Base-by-base conservation (phyloP, 2,113 vertebrate species). In the Mixornis gularis region DNA sequence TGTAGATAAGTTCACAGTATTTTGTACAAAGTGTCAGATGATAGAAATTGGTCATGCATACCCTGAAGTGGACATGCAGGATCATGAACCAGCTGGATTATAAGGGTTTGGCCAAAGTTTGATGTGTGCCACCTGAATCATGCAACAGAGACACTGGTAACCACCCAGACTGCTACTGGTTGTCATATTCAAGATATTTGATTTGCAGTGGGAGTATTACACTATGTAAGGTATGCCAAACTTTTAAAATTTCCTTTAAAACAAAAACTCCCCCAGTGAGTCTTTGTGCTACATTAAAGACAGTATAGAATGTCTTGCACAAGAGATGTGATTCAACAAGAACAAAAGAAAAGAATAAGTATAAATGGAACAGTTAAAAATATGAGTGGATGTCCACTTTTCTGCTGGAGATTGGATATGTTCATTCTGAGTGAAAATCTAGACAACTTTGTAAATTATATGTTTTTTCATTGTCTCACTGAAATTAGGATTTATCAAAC, bases 241-340 rank as follows among this genome's bases (percentile, higher is more conserved):
- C 5, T 43, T 62, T 38, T 43, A 6, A 3, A 8, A 51, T 3
- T 43, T 32, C 0, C 62, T 70, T 82, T 85, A 48, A 10, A 85
- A n/a, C 8, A 81, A 58, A 13, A 21, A 20, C 6, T 73, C 5
- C 29, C 83, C 44, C 29, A 0, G 0, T 1, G 0, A 56, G 3
- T 17, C 15, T 44, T 48, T 64, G 15, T 56, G 27, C 16, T 26
- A 32, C 15, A 26, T 17, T 43, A 34, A 8, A 59, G 12, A 46
- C 4, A 34, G 17, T 36, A 19, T 25, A 56, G 19, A 79, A 52
- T 18, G 2, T 17, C 24, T 55, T 48, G 12, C 15, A 53, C 4
- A 64, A 59, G 17, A 60, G 4, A 25, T 24, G 6, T 38, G 3
- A 65, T 77, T 70, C 59, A 53, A 72, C 2, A 85, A 38, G 9